These are phyloP conservation scores for Cygnus buccinator DNA, from an alignment of 2,113 vertebrate species.

Conservation along the genomic window DNA sequence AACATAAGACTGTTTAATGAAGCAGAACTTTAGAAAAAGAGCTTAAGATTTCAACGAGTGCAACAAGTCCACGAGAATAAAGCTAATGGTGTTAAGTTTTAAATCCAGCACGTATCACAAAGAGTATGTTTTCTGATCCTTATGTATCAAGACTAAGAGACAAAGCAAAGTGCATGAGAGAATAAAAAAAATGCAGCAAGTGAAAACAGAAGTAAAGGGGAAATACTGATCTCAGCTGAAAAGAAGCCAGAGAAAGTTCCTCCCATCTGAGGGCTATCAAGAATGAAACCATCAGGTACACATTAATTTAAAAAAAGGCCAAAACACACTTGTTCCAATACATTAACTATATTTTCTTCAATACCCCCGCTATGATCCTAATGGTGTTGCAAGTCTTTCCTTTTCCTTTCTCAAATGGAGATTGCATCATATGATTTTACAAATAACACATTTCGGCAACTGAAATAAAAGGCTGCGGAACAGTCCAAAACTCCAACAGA, in stretches of 20 bases:
- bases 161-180: neutral
- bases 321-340: conserved; percentile 69
- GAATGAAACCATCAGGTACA: conserved; percentile 8
- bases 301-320: conserved; percentile 61
- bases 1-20: neutral
- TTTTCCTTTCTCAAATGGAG: conserved; percentile 63
- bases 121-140: neutral
- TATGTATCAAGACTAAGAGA: neutral
- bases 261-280: conserved; percentile 18
- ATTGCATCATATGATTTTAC: conserved; percentile 62
- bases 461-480: conserved; percentile 65
- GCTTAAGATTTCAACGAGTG: neutral
- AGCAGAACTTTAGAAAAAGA: neutral
- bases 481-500: conserved; percentile 74
- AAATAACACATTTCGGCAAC: conserved; percentile 54
- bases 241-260: conserved; percentile 39
- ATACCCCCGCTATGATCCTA: conserved; percentile 66
- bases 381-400: conserved; percentile 53
- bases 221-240: conserved; percentile 39
- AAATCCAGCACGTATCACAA: neutral
- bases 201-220: conserved; percentile 13
- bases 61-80: neutral
- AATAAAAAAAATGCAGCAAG: conserved; percentile 24
- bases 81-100: neutral
- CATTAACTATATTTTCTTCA: conserved; percentile 71